Evolutionary conservation across 2,113 vertebrate species (phyloP).

Genomic region (Clarias magur): DNA sequence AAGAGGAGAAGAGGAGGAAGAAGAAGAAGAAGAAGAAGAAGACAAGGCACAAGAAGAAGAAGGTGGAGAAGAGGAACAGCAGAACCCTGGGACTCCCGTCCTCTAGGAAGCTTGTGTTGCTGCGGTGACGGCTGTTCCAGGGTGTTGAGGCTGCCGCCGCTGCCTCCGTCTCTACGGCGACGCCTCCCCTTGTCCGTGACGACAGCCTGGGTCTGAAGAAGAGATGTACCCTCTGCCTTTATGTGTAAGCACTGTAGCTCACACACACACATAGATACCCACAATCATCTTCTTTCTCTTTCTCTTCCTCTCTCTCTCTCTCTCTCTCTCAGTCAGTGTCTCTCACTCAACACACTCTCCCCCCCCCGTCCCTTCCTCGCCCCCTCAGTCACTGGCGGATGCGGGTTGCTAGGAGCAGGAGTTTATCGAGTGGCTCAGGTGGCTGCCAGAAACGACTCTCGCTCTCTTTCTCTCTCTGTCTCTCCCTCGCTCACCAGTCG

Average conservation of each 20-base stretch:
- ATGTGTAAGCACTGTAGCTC: slow-evolving; percentile 28
- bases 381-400: slow-evolving; percentile 75
- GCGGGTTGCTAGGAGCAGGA: slow-evolving; percentile 79
- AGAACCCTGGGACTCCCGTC: slow-evolving; percentile 21
- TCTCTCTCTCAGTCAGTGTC: slow-evolving; percentile 60
- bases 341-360: slow-evolving; percentile 50
- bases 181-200: slow-evolving; percentile 48
- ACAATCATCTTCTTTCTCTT: slow-evolving; percentile 36
- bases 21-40: neutral
- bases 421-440: slow-evolving; percentile 78
- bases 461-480: slow-evolving; percentile 58
- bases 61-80: slow-evolving; percentile 12
- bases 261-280: neutral
- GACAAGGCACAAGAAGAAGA: neutral
- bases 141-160: slow-evolving; percentile 19
- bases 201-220: slow-evolving; percentile 46
- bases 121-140: slow-evolving; percentile 34
- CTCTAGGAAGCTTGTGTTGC: slow-evolving; percentile 43
- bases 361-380: slow-evolving; percentile 26
- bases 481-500: slow-evolving; percentile 64
- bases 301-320: slow-evolving; percentile 39
- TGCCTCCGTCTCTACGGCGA: slow-evolving; percentile 41
- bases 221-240: slow-evolving; percentile 40
- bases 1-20: neutral
- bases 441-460: slow-evolving; percentile 65